phyloP scores from a whole-genome alignment of 1,140 invertebrate species.

The Macrostomum lignano region DNA sequence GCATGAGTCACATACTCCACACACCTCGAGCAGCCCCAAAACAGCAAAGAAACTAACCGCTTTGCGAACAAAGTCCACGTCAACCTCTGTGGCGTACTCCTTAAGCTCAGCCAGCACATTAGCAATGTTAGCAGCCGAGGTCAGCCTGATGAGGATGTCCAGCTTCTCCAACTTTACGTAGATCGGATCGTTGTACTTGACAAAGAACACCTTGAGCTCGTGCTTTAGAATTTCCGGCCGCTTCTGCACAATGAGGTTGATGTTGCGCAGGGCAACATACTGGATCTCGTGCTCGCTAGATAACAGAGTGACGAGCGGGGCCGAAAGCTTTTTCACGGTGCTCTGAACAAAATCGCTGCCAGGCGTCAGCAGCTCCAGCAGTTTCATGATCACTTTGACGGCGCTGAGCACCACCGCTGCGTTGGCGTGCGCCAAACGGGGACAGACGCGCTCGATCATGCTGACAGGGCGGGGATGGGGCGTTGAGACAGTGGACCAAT shows the following conservation, averaged over 20 bases:
- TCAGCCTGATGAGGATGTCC: slow-evolving; percentile 95
- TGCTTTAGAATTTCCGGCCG: slow-evolving; percentile 93
- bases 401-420: slow-evolving; percentile 95
- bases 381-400: slow-evolving; percentile 76
- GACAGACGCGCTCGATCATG: slow-evolving; percentile 90
- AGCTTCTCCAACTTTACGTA: slow-evolving; percentile 97
- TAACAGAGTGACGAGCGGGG: slow-evolving; percentile 83
- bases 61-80: slow-evolving; percentile 98
- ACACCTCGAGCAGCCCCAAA: no score
- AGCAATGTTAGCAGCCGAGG: slow-evolving; percentile 84
- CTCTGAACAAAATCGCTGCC: slow-evolving; percentile 75
- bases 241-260: slow-evolving; percentile 96
- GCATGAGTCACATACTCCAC: no score
- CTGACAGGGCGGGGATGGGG: no score
- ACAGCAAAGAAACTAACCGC: no score
- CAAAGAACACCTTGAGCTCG: slow-evolving; percentile 99
- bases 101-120: slow-evolving; percentile 94
- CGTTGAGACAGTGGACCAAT: no score
- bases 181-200: slow-evolving; percentile 99
- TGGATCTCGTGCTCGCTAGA: slow-evolving; percentile 94
- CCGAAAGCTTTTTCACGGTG: slow-evolving; percentile 78
- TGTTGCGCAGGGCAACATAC: slow-evolving; percentile 88
- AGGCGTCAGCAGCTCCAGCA: slow-evolving; percentile 76
- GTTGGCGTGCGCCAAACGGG: slow-evolving; percentile 85
- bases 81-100: slow-evolving; percentile 91